Percentiles rank a stretch among this genome's conserved stretches.
Conservation (phyloP, 2,888 invertebrate species). For the Lasioglossum oenotherae region DNA sequence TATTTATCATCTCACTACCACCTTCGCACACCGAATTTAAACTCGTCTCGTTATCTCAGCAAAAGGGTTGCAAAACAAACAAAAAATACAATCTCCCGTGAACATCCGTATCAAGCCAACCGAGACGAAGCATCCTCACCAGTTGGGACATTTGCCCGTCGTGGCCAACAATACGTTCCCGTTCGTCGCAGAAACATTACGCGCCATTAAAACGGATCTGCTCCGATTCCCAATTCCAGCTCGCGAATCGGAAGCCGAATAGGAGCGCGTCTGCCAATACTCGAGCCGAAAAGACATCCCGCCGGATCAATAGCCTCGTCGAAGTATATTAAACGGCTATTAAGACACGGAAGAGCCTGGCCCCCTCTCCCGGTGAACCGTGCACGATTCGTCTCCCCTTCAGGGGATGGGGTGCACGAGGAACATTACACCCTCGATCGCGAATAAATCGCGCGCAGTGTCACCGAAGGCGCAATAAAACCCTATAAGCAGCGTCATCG, state of each 20-base stretch:
- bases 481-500: conserved; percentile 38
- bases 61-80: neutral
- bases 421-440: conserved; percentile 18
- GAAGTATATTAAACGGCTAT: conserved; percentile 18
- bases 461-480: conserved; percentile 46
- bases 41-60: neutral
- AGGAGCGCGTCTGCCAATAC: neutral
- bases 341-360: neutral
- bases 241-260: neutral
- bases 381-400: neutral
- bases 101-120: neutral
- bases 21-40: neutral
- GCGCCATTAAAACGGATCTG: conserved; percentile 1
- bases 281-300: neutral
- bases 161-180: neutral
- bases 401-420: neutral
- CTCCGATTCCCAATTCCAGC: conserved; percentile 4
- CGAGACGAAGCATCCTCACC: neutral
- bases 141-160: neutral
- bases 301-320: neutral
- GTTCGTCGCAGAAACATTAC: neutral
- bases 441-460: conserved; percentile 28
- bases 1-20: neutral
- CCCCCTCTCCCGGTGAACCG: neutral
- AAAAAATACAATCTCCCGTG: neutral